Evolutionary conservation across 2,113 vertebrate species (phyloP).

Genomic region (Pteruthius melanotis): DNA sequence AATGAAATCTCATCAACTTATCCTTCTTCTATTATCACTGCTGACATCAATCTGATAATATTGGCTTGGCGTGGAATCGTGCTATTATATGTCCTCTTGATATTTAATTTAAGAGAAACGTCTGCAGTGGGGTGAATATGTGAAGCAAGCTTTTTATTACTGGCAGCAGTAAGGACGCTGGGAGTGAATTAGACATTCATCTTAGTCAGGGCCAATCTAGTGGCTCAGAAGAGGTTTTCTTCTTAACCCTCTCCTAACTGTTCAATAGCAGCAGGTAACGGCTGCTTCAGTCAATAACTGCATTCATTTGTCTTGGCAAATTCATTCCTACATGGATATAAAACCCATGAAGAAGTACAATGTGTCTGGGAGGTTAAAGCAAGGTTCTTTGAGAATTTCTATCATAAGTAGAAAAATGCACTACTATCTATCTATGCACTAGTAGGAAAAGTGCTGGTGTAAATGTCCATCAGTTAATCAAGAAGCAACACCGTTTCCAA

Average conservation of each 20-base stretch:
- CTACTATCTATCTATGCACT: no score
- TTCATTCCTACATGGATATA: conserved; percentile 40
- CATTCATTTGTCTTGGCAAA: conserved; percentile 40
- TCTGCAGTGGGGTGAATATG: conserved; percentile 69
- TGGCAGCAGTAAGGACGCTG: conserved; percentile 72
- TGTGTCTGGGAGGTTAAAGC: conserved; percentile 23
- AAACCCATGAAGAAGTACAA: conserved; percentile 9
- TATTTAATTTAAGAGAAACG: conserved; percentile 78
- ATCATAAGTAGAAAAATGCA: no score
- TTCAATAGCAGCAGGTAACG: conserved; percentile 11
- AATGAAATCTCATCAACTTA: conserved; percentile 78
- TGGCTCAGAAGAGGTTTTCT: conserved; percentile 58
- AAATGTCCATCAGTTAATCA: conserved; percentile 12
- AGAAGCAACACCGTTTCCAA: background rate
- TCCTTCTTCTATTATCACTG: conserved; percentile 76
- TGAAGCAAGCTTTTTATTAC: conserved; percentile 79
- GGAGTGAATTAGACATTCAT: conserved; percentile 78
- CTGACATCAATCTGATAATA: conserved; percentile 82
- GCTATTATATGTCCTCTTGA: conserved; percentile 73
- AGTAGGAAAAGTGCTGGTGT: background rate
- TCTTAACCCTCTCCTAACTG: conserved; percentile 67
- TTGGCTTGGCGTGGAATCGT: conserved; percentile 70
- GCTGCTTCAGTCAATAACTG: conserved; percentile 59
- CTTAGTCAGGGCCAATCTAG: conserved; percentile 75
- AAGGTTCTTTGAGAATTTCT: background rate